A percentile compares a stretch with the other conserved stretches of the same genome.
Conservation (phyloP, 1,140 invertebrate genomes). For the Drosophila mojavensis region DNA sequence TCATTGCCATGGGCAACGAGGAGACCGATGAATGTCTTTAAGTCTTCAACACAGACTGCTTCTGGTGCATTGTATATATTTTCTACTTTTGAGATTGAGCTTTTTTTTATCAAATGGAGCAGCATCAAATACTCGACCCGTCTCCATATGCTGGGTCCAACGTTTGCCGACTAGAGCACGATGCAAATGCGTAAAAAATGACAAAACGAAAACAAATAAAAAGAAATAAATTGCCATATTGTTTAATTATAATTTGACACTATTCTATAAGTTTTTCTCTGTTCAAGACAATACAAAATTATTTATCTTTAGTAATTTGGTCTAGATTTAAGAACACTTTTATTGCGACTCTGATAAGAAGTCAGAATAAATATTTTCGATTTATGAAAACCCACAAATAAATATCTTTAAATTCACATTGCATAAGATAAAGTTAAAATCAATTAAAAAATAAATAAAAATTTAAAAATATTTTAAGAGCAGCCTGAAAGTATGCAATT, state of each 20-base stretch:
- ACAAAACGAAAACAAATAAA: constrained; percentile 21
- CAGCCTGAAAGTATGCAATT: constrained; percentile 24
- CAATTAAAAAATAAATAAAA: too few species aligned
- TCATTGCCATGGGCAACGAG: constrained; percentile 59
- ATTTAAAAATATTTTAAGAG: neutral
- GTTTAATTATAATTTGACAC: constrained; percentile 54
- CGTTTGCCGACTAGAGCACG: constrained; percentile 9
- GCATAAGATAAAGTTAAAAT: too few species aligned
- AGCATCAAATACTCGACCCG: constrained; percentile 24
- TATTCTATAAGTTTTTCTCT: constrained; percentile 48
- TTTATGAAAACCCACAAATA: constrained; percentile 13
- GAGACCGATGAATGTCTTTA: constrained; percentile 74
- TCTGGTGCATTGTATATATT: constrained; percentile 66
- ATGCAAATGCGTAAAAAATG: constrained; percentile 38
- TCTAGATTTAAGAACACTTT: constrained; percentile 57
- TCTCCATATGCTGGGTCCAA: constrained; percentile 55
- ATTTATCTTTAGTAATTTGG: constrained; percentile 62
- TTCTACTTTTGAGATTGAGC: constrained; percentile 38
- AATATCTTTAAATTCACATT: neutral
- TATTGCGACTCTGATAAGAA: constrained; percentile 60
- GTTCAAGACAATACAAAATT: constrained; percentile 45
- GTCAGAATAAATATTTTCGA: constrained; percentile 73
- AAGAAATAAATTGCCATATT: constrained; percentile 68
- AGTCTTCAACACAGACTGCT: constrained; percentile 13
- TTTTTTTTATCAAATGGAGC: constrained; percentile 14